Conservation (phyloP, 1,140 invertebrate genomes). For the Lordiphosa collinella region DNA sequence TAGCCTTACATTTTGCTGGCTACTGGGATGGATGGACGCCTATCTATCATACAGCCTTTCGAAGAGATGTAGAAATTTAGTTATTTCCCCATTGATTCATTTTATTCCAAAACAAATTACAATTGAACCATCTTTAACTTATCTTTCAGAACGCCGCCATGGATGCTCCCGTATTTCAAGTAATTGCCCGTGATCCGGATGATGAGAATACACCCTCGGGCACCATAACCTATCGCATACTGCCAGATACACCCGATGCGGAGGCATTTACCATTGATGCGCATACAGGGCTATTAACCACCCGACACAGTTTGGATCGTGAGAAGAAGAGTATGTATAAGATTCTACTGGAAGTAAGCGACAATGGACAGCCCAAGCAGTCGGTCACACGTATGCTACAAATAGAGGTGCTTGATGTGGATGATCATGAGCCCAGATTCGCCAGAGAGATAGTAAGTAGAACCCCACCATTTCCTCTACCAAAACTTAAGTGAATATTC, state of each 20-base stretch:
- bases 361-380: constrained; percentile 88
- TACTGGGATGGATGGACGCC: too few relatives aligned
- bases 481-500: not conserved
- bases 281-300: constrained; percentile 87
- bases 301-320: constrained; percentile 84
- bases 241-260: constrained; percentile 85
- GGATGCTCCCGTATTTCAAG: constrained; percentile 88
- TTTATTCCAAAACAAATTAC: too few relatives aligned
- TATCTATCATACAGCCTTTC: too few relatives aligned
- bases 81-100: too few relatives aligned
- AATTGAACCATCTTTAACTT: too few relatives aligned
- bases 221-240: constrained; percentile 86
- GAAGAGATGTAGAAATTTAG: too few relatives aligned
- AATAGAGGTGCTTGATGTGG: constrained; percentile 86
- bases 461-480: not conserved
- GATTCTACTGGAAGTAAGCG: constrained; percentile 87
- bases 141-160: constrained; percentile 84
- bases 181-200: constrained; percentile 89
- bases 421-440: constrained; percentile 90
- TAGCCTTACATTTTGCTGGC: too few relatives aligned
- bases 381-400: constrained; percentile 86
- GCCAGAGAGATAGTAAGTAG: constrained; percentile 84
- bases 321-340: constrained; percentile 87
- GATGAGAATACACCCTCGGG: constrained; percentile 87
- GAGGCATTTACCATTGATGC: constrained; percentile 85